Evolutionary conservation across 2,113 vertebrate genomes (phyloP).

Genomic region (Sander vitreus): DNA sequence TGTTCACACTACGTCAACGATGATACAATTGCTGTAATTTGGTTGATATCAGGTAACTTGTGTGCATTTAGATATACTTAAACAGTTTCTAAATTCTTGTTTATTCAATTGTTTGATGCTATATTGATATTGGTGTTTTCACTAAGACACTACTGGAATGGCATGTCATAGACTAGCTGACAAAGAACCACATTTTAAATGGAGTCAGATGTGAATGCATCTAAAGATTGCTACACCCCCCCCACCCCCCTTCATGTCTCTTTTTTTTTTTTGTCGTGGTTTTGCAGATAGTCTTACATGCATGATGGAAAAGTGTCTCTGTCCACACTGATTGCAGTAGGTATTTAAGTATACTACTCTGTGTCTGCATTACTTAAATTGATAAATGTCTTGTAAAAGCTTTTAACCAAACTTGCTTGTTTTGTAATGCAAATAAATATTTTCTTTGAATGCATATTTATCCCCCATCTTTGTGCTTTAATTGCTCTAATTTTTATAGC

Average conservation of each 20-base stretch:
- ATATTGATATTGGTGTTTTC: conserved; percentile 7
- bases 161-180: conserved; percentile 29
- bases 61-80: conserved; percentile 4
- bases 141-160: conserved; percentile 4
- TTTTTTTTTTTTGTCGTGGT: background rate
- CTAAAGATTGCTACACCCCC: background rate
- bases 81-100: background rate
- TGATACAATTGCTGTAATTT: background rate
- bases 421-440: conserved; percentile 66
- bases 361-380: conserved; percentile 24
- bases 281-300: conserved; percentile 29
- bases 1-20: background rate
- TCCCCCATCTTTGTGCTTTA: conserved; percentile 19
- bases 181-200: conserved; percentile 26
- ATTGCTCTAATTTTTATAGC: conserved; percentile 50
- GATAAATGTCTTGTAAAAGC: conserved; percentile 53
- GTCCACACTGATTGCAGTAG: conserved; percentile 12
- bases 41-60: background rate
- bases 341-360: conserved; percentile 15
- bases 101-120: background rate
- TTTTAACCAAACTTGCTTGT: conserved; percentile 70
- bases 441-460: conserved; percentile 47
- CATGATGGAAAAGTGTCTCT: conserved; percentile 35
- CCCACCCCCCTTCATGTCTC: background rate
- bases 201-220: conserved; percentile 2